Base-by-base conservation (phyloP, 2,888 invertebrate genomes). In the Taphrorychus bicolor region DNA sequence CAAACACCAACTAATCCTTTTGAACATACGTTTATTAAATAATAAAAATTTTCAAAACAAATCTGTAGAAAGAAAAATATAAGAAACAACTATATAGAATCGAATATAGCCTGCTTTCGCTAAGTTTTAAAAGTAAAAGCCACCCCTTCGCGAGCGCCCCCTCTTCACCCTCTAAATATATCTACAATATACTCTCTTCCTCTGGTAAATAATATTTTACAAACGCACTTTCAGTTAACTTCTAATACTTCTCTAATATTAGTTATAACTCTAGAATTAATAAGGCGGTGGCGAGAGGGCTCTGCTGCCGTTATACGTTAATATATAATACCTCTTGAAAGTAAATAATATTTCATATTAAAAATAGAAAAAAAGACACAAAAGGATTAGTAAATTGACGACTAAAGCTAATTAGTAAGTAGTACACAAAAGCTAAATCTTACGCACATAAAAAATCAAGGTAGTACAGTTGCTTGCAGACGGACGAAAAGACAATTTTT, bases 11-110 rank as follows among this genome's bases (percentile, higher is more conserved):
- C 48, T 56, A 59, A 24, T 51, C 77, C 77, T 75, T 78, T 77
- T 73, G 77, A 80, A 80, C 79, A 79, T 80, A 78, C 78, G 79
- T 78, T 79, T 76, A 77, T 80, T 77, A 79, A 80, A 80, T 80
- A 79, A 79, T 80, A 77, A 75, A 70, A 71, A 7, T 11, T 32
- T 63, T 52, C 69, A 78, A 79, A 79, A 78, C 76, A 79, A 78
- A 78, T 77, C 76, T 74, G 72, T 79, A 77, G 77, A 77, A 76
- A 77, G 76, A 32, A 32, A 32, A 32, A 32, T 32, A 32, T 32
- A 32, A 32, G 32, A 78, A 79, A 80, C 78, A 79, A 78, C 74
- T 76, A 77, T n/a, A n/a, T 75, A 71, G 73, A 70, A 75, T 75
- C 77, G 74, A 32, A 74, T 77, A 74, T 66, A 66, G 66, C 66